phyloP scores from a whole-genome alignment of 2,888 invertebrate species.

The Epiblema foenella region DNA sequence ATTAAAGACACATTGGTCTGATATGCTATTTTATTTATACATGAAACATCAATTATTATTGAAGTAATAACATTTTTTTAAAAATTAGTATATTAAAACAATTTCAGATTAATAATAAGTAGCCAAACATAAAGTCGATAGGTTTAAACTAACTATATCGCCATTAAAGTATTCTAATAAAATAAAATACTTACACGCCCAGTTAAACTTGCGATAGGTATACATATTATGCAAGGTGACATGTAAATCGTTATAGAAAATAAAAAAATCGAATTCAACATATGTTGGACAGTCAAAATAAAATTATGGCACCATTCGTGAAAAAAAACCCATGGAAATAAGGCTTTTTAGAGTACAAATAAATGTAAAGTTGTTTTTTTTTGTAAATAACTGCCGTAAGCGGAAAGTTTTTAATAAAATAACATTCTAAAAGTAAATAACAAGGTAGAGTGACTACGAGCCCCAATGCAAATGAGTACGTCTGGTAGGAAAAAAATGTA shows the following conservation, averaged over 20 bases:
- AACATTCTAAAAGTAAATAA: background rate
- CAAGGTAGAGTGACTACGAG: conserved; percentile 18
- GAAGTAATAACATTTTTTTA: background rate
- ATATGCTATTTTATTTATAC: conserved; percentile 24
- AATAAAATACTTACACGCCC: background rate
- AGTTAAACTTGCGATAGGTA: no score
- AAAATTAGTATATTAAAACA: background rate
- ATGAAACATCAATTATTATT: background rate
- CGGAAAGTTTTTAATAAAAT: background rate
- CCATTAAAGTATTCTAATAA: background rate
- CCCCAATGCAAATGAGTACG: no score
- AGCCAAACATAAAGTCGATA: background rate
- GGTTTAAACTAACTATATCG: background rate
- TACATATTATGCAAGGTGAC: background rate
- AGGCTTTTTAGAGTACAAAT: background rate
- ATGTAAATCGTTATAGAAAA: no score
- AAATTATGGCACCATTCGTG: background rate
- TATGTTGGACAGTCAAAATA: background rate
- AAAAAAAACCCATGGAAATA: background rate
- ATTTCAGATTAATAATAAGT: background rate
- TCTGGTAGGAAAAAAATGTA: no score
- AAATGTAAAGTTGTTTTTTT: background rate
- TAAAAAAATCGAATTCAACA: no score
- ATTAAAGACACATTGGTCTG: background rate
- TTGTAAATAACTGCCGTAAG: background rate